Evolutionary conservation across 2,797 vertebrate species (phyloP).

Genomic region (Scleropages formosus): DNA sequence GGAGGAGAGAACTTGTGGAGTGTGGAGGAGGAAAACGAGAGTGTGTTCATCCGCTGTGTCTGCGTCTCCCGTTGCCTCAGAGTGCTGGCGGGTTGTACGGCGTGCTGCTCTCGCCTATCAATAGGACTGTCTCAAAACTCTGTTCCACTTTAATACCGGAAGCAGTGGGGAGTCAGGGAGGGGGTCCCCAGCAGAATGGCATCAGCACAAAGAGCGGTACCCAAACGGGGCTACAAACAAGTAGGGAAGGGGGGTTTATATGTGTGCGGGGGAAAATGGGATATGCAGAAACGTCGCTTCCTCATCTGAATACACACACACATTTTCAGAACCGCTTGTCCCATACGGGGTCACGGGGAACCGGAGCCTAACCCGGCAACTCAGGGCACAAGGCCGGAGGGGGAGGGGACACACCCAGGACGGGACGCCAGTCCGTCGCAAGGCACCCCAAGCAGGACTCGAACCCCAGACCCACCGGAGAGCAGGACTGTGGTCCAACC

Average conservation of each 20-base stretch:
- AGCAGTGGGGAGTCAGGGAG: conserved; percentile 56
- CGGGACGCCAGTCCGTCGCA: no score
- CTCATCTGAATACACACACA: neutral
- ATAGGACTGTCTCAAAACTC: conserved; percentile 59
- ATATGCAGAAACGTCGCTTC: neutral
- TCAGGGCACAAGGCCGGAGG: no score
- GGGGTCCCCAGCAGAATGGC: conserved; percentile 27
- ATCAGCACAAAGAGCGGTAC: neutral
- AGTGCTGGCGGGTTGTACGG: neutral
- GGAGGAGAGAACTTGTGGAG: neutral
- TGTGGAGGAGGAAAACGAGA: neutral
- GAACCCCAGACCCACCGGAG: no score
- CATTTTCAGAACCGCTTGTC: no score
- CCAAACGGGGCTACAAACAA: neutral
- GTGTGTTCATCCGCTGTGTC: conserved; percentile 17
- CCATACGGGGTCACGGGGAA: no score
- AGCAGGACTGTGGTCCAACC: no score
- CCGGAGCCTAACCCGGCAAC: no score
- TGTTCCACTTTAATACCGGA: conserved; percentile 46
- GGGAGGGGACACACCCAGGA: no score
- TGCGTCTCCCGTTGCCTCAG: conserved; percentile 1
- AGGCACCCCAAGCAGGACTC: no score
- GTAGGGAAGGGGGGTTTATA: neutral
- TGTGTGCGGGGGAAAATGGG: no score
- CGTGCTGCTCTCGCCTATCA: neutral